Evolutionary conservation across 2,797 vertebrate genomes (phyloP).

Genomic region (Neosilurus mollespiculum): DNA sequence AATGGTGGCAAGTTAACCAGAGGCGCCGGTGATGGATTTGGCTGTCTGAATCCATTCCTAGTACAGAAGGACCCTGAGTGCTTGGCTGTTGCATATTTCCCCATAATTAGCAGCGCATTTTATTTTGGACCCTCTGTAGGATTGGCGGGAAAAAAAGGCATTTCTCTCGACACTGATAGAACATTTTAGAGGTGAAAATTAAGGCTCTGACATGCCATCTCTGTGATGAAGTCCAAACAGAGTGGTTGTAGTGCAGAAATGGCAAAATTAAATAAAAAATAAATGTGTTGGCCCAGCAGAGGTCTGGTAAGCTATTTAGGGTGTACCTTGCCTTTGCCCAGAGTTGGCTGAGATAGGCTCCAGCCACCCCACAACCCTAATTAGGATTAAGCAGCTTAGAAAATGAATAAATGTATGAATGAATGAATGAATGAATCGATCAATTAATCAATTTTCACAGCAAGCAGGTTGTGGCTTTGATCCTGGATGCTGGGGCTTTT

Average conservation of each 20-base stretch:
- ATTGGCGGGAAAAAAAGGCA: slow-evolving; percentile 35
- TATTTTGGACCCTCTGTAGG: slow-evolving; percentile 43
- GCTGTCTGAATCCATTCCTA: slow-evolving; percentile 65
- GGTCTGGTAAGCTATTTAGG: too few relatives aligned
- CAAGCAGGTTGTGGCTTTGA: too few relatives aligned
- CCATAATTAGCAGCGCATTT: slow-evolving; percentile 58
- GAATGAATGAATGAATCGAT: neutral
- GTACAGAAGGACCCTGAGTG: slow-evolving; percentile 40
- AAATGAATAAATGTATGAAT: neutral
- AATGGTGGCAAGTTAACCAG: slow-evolving; percentile 53
- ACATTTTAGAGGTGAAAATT: slow-evolving; percentile 58
- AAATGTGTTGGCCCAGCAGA: too few relatives aligned
- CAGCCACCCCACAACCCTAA: too few relatives aligned
- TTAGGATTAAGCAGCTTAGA: too few relatives aligned
- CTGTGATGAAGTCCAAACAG: slow-evolving; percentile 20
- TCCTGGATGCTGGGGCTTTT: too few relatives aligned
- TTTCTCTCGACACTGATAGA: slow-evolving; percentile 40
- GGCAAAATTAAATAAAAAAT: neutral
- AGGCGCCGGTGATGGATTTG: slow-evolving; percentile 66
- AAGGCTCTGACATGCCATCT: slow-evolving; percentile 54
- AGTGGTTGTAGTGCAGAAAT: slow-evolving; percentile 16
- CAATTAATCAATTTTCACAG: too few relatives aligned
- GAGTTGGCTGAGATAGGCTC: too few relatives aligned
- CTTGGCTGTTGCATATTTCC: slow-evolving; percentile 53
- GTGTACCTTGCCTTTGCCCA: too few relatives aligned